These are phyloP conservation scores for Pteruthius melanotis DNA, from an alignment of 2,113 vertebrate species.

Conservation along the genomic window DNA sequence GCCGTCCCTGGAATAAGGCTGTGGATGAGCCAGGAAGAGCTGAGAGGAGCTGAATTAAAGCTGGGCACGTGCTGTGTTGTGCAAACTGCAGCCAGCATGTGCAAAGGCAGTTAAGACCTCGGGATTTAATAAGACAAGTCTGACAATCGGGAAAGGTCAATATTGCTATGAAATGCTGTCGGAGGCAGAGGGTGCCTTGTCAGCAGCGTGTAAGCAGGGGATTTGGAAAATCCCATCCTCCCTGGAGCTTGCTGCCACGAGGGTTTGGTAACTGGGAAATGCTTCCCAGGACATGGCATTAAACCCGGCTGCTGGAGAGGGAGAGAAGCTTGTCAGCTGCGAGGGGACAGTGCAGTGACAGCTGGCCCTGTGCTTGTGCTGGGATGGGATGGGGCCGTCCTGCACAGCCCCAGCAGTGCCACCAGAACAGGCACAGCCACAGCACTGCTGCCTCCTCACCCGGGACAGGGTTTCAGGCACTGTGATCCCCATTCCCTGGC, in stretches of 20 bases:
- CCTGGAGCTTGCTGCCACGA: neutral
- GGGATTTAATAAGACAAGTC: slow-evolving; percentile 52
- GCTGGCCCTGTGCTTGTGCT: neutral
- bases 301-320: neutral
- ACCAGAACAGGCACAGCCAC: neutral
- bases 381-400: neutral
- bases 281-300: neutral
- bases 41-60: slow-evolving; percentile 59
- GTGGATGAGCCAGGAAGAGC: neutral
- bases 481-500: too few relatives aligned
- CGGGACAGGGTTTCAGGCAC: rapidly evolving
- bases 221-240: slow-evolving; percentile 7
- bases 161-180: neutral
- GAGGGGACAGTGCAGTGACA: neutral
- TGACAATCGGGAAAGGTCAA: slow-evolving; percentile 66
- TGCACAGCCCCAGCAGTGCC: neutral
- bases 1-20: neutral
- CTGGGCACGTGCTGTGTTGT: slow-evolving; percentile 46
- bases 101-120: slow-evolving; percentile 58
- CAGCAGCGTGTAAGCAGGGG: neutral
- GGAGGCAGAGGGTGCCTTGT: slow-evolving; percentile 30
- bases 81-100: slow-evolving; percentile 31
- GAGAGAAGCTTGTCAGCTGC: neutral
- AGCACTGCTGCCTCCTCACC: neutral
- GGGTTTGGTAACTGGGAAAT: neutral